Evolutionary conservation across 2,113 vertebrate species (phyloP).

Genomic region (Patagioenas fasciata): DNA sequence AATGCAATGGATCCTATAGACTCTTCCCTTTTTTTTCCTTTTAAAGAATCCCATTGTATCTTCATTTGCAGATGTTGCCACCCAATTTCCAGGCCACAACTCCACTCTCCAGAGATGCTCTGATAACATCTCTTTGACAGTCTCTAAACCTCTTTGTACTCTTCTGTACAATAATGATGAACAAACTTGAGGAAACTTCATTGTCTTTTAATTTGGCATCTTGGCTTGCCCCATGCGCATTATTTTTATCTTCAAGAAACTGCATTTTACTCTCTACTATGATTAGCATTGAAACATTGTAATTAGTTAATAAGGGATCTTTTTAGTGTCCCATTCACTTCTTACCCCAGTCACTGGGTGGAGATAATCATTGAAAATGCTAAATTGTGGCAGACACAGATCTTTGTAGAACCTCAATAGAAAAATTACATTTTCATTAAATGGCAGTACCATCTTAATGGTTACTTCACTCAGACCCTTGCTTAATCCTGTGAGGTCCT

Average conservation of each 20-base stretch:
- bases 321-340: background rate
- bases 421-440: background rate
- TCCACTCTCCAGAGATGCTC: background rate
- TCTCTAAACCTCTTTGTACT: background rate
- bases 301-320: background rate
- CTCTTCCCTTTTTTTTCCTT: background rate
- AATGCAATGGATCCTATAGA: background rate
- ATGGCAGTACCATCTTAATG: background rate
- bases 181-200: background rate
- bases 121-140: background rate
- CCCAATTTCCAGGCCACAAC: background rate
- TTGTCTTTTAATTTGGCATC: background rate
- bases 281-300: background rate
- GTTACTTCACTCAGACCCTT: background rate
- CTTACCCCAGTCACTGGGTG: background rate
- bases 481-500: background rate
- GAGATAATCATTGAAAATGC: background rate
- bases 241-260: slow-evolving; percentile 12
- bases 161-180: background rate
- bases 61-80: background rate
- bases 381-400: background rate
- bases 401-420: background rate
- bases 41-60: background rate
- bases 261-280: background rate
- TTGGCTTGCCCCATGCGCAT: background rate